These are phyloP conservation scores for Tinea trinotella DNA, from an alignment of 2,888 invertebrate species.

Conservation along the genomic window DNA sequence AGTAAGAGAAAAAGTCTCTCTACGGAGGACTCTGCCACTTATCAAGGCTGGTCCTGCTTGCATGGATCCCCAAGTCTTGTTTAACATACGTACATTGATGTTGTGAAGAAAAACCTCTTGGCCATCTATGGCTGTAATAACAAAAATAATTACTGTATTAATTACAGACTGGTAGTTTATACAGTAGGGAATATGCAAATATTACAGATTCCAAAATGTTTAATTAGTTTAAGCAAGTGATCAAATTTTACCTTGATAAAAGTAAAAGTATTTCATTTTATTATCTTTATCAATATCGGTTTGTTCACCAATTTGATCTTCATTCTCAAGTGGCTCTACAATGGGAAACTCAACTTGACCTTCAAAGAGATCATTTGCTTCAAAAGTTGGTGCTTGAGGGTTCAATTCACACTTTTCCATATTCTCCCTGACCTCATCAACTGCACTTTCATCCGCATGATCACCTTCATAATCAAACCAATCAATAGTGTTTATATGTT, in stretches of 20 bases:
- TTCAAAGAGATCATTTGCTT: slow-evolving; percentile 33
- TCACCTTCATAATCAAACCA: slow-evolving; percentile 57
- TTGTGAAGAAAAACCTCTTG: slow-evolving; percentile 94
- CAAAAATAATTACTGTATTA: neutral
- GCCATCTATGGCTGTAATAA: slow-evolving; percentile 82
- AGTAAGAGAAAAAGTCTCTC: slow-evolving; percentile 88
- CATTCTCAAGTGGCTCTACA: slow-evolving; percentile 31
- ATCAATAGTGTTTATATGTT: slow-evolving; percentile 46
- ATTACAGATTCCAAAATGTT: neutral
- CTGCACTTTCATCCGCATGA: slow-evolving; percentile 28
- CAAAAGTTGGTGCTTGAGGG: slow-evolving; percentile 49
- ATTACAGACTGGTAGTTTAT: too few species aligned
- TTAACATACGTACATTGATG: slow-evolving; percentile 90
- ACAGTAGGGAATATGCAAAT: neutral
- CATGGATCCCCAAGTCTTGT: slow-evolving; percentile 86
- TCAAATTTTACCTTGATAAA: slow-evolving; percentile 82
- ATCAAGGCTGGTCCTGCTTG: slow-evolving; percentile 83
- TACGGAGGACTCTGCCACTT: slow-evolving; percentile 86
- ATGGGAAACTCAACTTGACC: slow-evolving; percentile 44
- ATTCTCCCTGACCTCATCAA: slow-evolving; percentile 34
- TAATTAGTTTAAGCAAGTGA: neutral
- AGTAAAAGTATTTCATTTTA: slow-evolving; percentile 78
- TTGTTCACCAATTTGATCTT: slow-evolving; percentile 33
- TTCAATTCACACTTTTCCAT: slow-evolving; percentile 41
- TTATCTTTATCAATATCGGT: slow-evolving; percentile 53